Conservation (phyloP, 64 coral and sea anemone species). For the Porites australiensis region DNA sequence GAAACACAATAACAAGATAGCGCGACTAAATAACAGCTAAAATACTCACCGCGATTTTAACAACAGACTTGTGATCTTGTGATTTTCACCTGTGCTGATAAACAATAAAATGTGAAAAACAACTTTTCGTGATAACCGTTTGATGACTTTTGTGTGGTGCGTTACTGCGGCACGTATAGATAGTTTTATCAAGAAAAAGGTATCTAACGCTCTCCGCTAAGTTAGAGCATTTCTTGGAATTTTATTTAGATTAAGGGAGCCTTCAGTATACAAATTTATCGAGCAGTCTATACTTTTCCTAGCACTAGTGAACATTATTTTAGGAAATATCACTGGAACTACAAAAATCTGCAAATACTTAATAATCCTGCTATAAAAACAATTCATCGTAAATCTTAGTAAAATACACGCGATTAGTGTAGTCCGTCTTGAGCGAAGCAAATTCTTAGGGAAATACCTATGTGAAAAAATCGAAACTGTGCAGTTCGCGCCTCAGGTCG, state of each 20-base stretch:
- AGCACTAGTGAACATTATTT: neutral
- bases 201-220: neutral
- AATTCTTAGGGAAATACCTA: neutral
- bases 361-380: constrained; percentile 1
- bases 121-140: neutral
- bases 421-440: neutral
- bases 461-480: neutral
- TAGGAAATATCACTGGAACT: constrained; percentile 36
- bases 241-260: neutral
- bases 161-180: neutral
- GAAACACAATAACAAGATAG: neutral
- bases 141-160: neutral
- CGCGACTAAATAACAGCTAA: constrained; percentile 31
- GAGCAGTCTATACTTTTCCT: neutral
- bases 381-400: neutral
- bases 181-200: neutral
- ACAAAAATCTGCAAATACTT: constrained; percentile 21
- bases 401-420: neutral
- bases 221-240: neutral
- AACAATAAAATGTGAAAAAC: constrained; percentile 21
- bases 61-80: constrained; percentile 17
- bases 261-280: neutral
- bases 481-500: neutral
- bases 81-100: neutral
- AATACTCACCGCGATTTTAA: neutral